These are phyloP conservation scores for Trachythela sp. DNA, from an alignment of 64 coral and sea anemone species.

Conservation along the genomic window DNA sequence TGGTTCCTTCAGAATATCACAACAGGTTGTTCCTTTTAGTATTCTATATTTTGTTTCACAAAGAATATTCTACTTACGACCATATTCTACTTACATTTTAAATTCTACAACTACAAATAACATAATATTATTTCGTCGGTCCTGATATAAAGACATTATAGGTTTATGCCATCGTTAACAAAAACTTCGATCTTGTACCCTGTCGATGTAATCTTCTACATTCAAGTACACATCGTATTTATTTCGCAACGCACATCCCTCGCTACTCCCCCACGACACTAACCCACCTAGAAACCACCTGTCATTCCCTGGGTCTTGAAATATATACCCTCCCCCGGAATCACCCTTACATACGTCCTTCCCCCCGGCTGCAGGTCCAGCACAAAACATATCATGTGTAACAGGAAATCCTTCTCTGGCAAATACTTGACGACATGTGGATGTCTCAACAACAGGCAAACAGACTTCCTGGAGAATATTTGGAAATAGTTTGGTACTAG, in stretches of 20 bases:
- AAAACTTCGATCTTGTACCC: conserved; percentile 48
- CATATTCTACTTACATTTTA: too few relatives aligned
- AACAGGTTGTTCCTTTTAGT: too few relatives aligned
- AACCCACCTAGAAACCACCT: conserved; percentile 63
- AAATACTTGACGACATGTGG: conserved; percentile 31
- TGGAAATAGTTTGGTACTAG: conserved; percentile 24
- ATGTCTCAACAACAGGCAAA: conserved; percentile 35
- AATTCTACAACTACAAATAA: too few relatives aligned
- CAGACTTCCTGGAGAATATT: conserved; percentile 62
- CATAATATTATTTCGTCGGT: too few relatives aligned
- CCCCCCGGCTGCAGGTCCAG: conserved; percentile 49
- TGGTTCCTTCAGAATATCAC: too few relatives aligned
- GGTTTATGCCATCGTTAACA: not conserved
- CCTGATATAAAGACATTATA: too few relatives aligned
- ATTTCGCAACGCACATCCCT: conserved; percentile 56
- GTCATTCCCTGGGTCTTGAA: conserved; percentile 16
- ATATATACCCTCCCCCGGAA: conserved; percentile 66
- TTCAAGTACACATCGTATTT: conserved; percentile 71
- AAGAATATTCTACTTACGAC: too few relatives aligned
- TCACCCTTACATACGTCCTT: conserved; percentile 72
- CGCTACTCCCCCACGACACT: conserved; percentile 68
- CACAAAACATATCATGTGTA: conserved; percentile 59
- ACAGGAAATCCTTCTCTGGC: conserved; percentile 46
- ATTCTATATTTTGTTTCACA: too few relatives aligned
- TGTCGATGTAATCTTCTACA: conserved; percentile 39